phyloP scores from a whole-genome alignment of 2,113 vertebrate species.

The Amphiprion ocellaris region DNA sequence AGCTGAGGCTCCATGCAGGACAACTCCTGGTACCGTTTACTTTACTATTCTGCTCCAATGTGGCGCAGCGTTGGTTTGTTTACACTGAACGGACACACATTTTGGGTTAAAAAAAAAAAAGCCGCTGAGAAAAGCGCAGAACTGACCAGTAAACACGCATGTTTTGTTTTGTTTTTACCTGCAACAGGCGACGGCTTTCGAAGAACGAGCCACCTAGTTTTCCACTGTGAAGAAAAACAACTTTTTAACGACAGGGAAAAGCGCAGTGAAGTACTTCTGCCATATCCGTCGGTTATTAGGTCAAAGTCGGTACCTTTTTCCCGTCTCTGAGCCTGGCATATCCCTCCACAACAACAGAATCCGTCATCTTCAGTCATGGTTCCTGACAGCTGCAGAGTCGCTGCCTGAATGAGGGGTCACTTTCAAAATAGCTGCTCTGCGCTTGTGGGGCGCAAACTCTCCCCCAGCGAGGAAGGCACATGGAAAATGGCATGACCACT shows the following conservation, averaged over 20 bases:
- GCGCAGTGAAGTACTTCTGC: background rate
- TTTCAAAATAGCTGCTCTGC: constrained; percentile 92
- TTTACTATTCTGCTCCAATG: background rate
- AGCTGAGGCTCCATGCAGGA: background rate
- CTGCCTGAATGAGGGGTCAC: constrained; percentile 88
- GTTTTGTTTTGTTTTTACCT: constrained; percentile 81
- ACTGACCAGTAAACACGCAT: background rate
- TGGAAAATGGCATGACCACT: constrained; percentile 57
- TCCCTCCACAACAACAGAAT: constrained; percentile 97
- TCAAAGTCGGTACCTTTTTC: constrained; percentile 87
- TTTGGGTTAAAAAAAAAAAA: background rate
- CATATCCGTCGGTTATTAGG: background rate
- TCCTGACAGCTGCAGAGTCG: constrained; percentile 91
- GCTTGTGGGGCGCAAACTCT: constrained; percentile 65
- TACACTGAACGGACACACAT: too few relatives aligned
- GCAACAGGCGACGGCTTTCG: constrained; percentile 96
- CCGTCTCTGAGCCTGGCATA: constrained; percentile 95
- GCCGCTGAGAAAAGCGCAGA: background rate
- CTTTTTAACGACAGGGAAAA: constrained; percentile 1
- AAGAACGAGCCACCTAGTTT: constrained; percentile 93
- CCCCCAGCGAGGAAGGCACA: constrained; percentile 52
- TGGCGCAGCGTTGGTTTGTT: constrained; percentile 23
- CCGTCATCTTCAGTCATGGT: constrained; percentile 99
- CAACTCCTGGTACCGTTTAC: background rate
- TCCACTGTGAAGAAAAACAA: constrained; percentile 88